A percentile compares a stretch with the other conserved stretches of the same genome.
Evolutionary conservation across 2,797 vertebrate species (phyloP).

Genomic region (Falco rusticolus): DNA sequence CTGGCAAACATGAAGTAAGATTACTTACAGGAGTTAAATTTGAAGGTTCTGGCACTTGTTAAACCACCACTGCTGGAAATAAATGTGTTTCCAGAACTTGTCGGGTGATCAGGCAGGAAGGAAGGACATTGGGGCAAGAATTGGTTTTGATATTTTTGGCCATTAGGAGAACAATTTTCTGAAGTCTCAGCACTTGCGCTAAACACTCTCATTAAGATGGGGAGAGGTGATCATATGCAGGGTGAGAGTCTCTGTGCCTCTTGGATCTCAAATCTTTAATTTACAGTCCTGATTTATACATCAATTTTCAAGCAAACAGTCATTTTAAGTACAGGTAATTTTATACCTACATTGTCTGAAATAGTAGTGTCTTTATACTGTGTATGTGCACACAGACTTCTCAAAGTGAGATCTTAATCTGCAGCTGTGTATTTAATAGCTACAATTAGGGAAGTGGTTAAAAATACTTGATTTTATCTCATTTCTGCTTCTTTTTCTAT

Average conservation of each 20-base stretch:
- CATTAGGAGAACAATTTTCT: neutral
- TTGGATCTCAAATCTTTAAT: neutral
- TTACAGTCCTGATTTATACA: neutral
- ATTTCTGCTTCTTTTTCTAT: neutral
- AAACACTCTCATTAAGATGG: neutral
- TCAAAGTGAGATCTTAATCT: slow-evolving; percentile 22
- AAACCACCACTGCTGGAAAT: neutral
- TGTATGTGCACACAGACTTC: neutral
- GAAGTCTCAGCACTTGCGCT: neutral
- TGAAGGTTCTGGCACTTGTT: neutral
- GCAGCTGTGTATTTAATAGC: neutral
- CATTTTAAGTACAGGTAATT: neutral
- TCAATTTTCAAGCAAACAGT: neutral
- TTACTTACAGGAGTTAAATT: neutral
- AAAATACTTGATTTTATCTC: slow-evolving; percentile 7
- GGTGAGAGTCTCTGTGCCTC: neutral
- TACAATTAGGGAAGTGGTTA: slow-evolving; percentile 21
- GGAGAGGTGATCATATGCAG: neutral
- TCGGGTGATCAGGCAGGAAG: neutral
- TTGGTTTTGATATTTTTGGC: neutral
- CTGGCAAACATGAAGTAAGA: neutral
- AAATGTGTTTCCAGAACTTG: neutral
- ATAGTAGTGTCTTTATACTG: neutral
- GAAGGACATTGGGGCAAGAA: neutral
- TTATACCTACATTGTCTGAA: neutral